These are phyloP conservation scores for Poecilia velifera DNA, from an alignment of 2,797 vertebrate species.

Conservation along the genomic window DNA sequence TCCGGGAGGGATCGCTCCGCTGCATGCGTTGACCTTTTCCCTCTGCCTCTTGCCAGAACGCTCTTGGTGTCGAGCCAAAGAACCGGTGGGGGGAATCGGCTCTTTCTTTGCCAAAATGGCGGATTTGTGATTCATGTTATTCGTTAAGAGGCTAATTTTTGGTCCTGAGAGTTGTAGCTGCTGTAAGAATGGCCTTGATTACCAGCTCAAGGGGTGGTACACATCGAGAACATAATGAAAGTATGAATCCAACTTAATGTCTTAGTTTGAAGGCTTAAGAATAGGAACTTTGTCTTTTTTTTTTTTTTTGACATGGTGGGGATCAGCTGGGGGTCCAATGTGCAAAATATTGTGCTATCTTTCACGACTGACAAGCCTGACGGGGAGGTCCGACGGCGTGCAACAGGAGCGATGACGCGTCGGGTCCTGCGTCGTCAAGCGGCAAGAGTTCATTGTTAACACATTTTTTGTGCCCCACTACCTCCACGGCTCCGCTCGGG, in stretches of 20 bases:
- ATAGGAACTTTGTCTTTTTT: not conserved
- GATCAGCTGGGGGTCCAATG: not conserved
- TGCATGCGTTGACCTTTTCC: slow-evolving; percentile 51
- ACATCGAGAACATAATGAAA: slow-evolving; percentile 8
- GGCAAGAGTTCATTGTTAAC: slow-evolving; percentile 22
- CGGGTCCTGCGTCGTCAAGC: slow-evolving; percentile 10
- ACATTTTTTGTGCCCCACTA: slow-evolving; percentile 33
- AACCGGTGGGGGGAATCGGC: slow-evolving; percentile 19
- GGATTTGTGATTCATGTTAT: slow-evolving; percentile 45
- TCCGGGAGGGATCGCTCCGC: slow-evolving; percentile 37
- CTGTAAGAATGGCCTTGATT: slow-evolving; percentile 37
- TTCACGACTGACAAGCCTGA: slow-evolving; percentile 7
- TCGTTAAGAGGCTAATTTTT: slow-evolving; percentile 26
- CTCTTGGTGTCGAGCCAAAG: slow-evolving; percentile 46
- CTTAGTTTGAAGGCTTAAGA: slow-evolving; percentile 14
- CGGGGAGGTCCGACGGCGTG: slow-evolving; percentile 4
- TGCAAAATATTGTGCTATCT: slow-evolving; percentile 22
- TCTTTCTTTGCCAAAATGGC: slow-evolving; percentile 30
- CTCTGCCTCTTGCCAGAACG: slow-evolving; percentile 52
- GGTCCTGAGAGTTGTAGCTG: slow-evolving; percentile 10
- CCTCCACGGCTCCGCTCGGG: slow-evolving; percentile 36
- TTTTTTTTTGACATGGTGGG: slow-evolving; percentile 4
- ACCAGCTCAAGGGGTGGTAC: slow-evolving; percentile 34
- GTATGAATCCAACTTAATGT: slow-evolving; percentile 9
- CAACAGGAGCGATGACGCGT: not conserved